Conservation (phyloP, 2,797 vertebrate species). For the Siniperca obscura region DNA sequence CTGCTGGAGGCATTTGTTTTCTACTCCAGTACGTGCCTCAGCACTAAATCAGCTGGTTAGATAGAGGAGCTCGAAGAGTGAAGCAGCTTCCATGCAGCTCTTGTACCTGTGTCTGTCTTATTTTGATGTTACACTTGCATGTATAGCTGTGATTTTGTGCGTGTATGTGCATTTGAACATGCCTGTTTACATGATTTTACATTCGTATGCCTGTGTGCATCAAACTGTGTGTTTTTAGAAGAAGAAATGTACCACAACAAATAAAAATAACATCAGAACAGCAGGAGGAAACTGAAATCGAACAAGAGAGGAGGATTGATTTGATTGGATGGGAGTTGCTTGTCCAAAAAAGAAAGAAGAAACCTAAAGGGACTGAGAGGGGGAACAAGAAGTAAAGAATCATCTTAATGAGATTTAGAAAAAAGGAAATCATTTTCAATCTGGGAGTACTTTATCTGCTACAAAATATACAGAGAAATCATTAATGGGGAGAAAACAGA, state of each 20-base stretch:
- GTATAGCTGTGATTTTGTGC: constrained; percentile 13
- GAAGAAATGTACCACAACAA: constrained; percentile 1
- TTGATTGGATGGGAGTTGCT: constrained; percentile 13
- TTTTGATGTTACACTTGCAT: constrained; percentile 15
- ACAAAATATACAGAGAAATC: constrained; percentile 41
- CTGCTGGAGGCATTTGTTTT: constrained; percentile 66
- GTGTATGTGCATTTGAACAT: constrained; percentile 32
- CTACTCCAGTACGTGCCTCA: constrained; percentile 63
- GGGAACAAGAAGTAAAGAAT: constrained; percentile 29
- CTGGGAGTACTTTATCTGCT: constrained; percentile 46
- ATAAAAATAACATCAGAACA: constrained; percentile 21
- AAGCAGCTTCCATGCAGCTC: constrained; percentile 32
- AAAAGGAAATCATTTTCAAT: constrained; percentile 47
- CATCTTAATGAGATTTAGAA: constrained; percentile 46
- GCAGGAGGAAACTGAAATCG: constrained; percentile 15
- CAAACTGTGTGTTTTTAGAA: background rate
- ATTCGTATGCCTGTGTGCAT: constrained; percentile 7
- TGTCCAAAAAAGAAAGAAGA: background rate
- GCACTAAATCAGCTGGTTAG: constrained; percentile 69
- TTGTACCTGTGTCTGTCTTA: constrained; percentile 17
- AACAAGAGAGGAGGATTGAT: constrained; percentile 24
- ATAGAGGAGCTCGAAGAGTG: constrained; percentile 25
- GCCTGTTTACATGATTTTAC: background rate
- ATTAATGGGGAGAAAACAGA: constrained; percentile 46
- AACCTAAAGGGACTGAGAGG: constrained; percentile 22